phyloP scores from a whole-genome alignment of 2,888 invertebrate genomes.

The Agapetus fuscipes region DNA sequence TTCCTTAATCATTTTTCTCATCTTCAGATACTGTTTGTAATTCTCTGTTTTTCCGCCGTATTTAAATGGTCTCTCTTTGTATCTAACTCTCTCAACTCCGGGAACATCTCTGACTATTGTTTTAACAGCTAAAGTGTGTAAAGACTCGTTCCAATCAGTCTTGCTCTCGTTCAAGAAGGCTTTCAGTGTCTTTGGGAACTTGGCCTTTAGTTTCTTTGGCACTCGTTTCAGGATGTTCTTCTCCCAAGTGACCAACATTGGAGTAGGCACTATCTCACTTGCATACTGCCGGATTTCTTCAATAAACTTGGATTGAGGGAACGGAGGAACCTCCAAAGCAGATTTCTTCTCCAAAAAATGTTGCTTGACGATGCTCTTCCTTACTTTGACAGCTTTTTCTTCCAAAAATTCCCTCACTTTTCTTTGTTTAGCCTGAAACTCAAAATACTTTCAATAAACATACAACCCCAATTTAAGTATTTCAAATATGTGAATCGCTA shows the following conservation, averaged over 20 bases:
- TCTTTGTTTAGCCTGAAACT: constrained; percentile 36
- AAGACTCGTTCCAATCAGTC: constrained; percentile 47
- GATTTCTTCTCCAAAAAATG: constrained; percentile 4
- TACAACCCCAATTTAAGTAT: too few species aligned
- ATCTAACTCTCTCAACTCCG: constrained; percentile 40
- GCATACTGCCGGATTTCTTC: constrained; percentile 48
- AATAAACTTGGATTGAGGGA: constrained; percentile 43
- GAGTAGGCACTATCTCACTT: constrained; percentile 46
- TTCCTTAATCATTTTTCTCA: constrained; percentile 44
- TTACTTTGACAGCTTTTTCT: constrained; percentile 32
- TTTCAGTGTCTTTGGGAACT: constrained; percentile 45
- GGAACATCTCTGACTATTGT: constrained; percentile 51
- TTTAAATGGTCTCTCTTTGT: constrained; percentile 46
- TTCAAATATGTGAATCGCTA: too few species aligned
- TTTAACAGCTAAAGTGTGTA: constrained; percentile 54
- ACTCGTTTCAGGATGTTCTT: constrained; percentile 48
- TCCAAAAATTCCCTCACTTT: constrained; percentile 36
- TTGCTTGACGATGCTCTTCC: constrained; percentile 7
- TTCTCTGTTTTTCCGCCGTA: constrained; percentile 52
- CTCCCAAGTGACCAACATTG: constrained; percentile 53
- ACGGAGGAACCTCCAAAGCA: constrained; percentile 28
- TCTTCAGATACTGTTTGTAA: constrained; percentile 47
- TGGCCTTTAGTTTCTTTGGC: constrained; percentile 43
- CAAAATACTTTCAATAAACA: too few species aligned
- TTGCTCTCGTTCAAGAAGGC: constrained; percentile 47